Evolutionary conservation across 1,140 invertebrate species (phyloP), one percentile per base, ranked within the genome.

Genomic region (Scaptodrosophila lebanonensis): DNA sequence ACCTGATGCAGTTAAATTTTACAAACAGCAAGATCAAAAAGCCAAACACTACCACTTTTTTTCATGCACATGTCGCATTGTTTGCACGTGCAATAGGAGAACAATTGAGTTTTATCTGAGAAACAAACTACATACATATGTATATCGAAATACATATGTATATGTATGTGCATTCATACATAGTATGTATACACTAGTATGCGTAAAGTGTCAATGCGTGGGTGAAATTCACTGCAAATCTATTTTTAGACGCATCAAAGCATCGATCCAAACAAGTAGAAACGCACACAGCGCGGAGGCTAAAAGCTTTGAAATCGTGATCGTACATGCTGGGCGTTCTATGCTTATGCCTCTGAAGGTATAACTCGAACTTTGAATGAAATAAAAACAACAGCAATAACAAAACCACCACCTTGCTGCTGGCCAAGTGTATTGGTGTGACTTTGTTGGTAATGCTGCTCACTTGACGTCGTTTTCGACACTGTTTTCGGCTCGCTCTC

Each of bases 1-100:
- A 77, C 73, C 73, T 77, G 73, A 64, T 77, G 73, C 73, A 79
- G 30, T 72, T 68, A 44, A 58, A 33, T 3, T 44, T 15, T 30
- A 5, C n/a, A n/a, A n/a, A n/a, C n/a, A n/a, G n/a, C n/a, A n/a
- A n/a, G n/a, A n/a, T n/a, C n/a, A n/a, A n/a, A n/a, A n/a, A n/a
- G n/a, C n/a, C n/a, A n/a, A n/a, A n/a, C n/a, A n/a, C n/a, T 44
- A 53, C 6, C 53, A 44, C 25, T 3, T 38, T 32, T 62, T 62
- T 57, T 62, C 52, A 44, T 22, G 30, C 25, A 9, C 25, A 33
- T 38, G 45, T 29, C 39, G 48, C 30, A 36, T 5, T 27, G 32
- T 32, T 38, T 44, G 17, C 17, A 15, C 25, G 7, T 32, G 17
- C 16, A 17, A 7, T 12, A 45, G n/a, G 8, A 25, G 1, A 16